phyloP scores from a whole-genome alignment of 2,797 vertebrate species.

The Mionectes olivaceus region DNA sequence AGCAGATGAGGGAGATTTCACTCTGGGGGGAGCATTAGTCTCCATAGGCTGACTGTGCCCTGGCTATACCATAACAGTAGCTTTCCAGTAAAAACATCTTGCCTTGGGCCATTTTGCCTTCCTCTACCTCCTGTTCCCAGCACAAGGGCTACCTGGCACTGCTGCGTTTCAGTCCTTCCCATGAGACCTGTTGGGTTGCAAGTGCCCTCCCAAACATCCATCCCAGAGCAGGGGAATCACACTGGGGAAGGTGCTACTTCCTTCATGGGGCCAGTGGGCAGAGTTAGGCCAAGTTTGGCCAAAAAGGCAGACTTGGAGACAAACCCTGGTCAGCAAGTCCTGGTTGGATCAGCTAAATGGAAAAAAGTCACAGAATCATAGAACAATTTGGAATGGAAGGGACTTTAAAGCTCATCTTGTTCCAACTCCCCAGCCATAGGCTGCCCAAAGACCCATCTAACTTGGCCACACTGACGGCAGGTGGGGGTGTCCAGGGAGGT shows the following conservation, averaged over 20 bases:
- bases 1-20: background rate
- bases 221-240: background rate
- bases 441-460: accelerated
- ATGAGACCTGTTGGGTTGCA: background rate
- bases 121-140: background rate
- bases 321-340: background rate
- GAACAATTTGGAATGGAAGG: background rate
- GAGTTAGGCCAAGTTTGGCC: background rate
- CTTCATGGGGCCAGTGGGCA: accelerated
- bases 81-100: background rate
- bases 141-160: accelerated
- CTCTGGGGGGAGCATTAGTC: background rate
- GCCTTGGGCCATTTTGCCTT: background rate
- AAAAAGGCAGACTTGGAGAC: background rate
- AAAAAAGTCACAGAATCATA: background rate
- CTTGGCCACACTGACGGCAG: accelerated
- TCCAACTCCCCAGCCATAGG: background rate
- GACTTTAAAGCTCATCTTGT: background rate
- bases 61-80: background rate
- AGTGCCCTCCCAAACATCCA: background rate
- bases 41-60: background rate
- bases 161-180: background rate
- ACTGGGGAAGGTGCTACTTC: background rate
- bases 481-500: background rate
- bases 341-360: background rate